Conservation (phyloP, 1,140 invertebrate species). For the Spodoptera frugiperda region DNA sequence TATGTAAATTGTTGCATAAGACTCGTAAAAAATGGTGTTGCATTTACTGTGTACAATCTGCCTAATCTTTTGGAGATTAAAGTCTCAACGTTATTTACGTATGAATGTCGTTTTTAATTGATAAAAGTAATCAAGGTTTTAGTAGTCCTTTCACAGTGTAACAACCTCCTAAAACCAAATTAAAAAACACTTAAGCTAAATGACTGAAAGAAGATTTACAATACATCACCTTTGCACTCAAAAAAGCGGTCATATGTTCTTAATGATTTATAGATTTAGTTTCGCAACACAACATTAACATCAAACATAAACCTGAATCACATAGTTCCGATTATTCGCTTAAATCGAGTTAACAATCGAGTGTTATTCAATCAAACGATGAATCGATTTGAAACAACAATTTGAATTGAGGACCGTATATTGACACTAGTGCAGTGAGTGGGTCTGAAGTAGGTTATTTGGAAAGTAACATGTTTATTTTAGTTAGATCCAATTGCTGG, state of each 20-base stretch:
- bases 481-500: neutral
- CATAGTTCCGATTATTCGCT: constrained; percentile 16
- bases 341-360: constrained; percentile 31
- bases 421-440: constrained; percentile 20
- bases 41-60: neutral
- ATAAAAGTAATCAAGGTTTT: too few relatives aligned
- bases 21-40: neutral
- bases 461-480: constrained; percentile 12
- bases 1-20: neutral
- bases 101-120: too few relatives aligned
- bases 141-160: too few relatives aligned
- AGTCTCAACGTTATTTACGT: neutral
- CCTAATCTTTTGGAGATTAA: neutral
- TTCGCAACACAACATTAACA: constrained; percentile 27
- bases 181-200: too few relatives aligned
- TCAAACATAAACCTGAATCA: constrained; percentile 29
- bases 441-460: constrained; percentile 15
- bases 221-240: too few relatives aligned
- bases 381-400: constrained; percentile 55
- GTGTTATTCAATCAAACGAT: constrained; percentile 49
- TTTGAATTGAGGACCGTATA: constrained; percentile 16
- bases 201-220: too few relatives aligned
- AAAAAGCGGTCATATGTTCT: too few relatives aligned
- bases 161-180: too few relatives aligned
- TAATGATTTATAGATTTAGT: neutral